Conservation (phyloP, 2,888 invertebrate genomes). For the Epirrhoe alternata region DNA sequence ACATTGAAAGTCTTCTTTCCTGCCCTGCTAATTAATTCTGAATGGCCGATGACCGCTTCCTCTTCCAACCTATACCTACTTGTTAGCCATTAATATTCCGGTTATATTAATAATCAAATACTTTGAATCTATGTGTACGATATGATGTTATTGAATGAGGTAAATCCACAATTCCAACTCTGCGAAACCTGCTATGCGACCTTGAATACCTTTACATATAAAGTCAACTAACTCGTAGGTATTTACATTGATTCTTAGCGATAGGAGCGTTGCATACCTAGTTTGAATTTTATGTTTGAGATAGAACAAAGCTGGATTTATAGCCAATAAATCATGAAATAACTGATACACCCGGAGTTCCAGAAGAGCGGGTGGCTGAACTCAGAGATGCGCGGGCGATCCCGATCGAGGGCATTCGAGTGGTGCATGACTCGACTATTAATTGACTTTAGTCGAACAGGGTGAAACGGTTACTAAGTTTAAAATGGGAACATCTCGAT, state of each 20-base stretch:
- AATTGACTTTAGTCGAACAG: conserved; percentile 63
- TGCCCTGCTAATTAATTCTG: conserved; percentile 50
- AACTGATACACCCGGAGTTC: conserved; percentile 44
- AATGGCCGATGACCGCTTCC: conserved; percentile 44
- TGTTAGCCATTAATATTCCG: conserved; percentile 51
- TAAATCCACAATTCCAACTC: conserved; percentile 34
- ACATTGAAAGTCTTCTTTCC: conserved; percentile 44
- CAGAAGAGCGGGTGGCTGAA: conserved; percentile 57
- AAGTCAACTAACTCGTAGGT: conserved; percentile 18
- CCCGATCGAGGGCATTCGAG: conserved; percentile 67
- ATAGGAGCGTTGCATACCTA: conserved; percentile 18
- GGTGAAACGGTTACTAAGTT: conserved; percentile 60
- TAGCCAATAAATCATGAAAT: conserved; percentile 54
- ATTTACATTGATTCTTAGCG: conserved; percentile 35
- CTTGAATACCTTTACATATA: conserved; percentile 42
- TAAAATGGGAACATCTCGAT: conserved; percentile 59
- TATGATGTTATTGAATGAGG: conserved; percentile 36
- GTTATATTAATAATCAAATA: conserved; percentile 50
- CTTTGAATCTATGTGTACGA: conserved; percentile 28
- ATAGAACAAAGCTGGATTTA: conserved; percentile 46
- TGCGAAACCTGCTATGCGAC: conserved; percentile 44
- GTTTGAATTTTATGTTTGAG: conserved; percentile 33
- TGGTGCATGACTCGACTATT: conserved; percentile 68
- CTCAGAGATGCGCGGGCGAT: conserved; percentile 59
- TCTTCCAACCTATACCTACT: conserved; percentile 46